Evolutionary conservation across 2,113 vertebrate genomes (phyloP).

Genomic region (Phrynosoma blainvillii): DNA sequence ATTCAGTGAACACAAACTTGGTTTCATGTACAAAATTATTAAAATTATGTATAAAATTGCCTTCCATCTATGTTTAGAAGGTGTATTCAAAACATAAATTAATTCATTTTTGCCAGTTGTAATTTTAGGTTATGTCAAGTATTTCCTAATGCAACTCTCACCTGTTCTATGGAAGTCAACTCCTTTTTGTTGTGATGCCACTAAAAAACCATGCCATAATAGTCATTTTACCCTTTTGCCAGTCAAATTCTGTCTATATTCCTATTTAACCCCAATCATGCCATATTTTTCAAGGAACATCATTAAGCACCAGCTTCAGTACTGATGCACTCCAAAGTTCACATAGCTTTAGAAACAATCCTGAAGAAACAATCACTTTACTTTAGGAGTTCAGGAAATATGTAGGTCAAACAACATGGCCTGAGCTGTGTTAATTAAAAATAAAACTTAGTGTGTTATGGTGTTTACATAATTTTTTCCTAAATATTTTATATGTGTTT

Average conservation of each 20-base stretch:
- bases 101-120: neutral
- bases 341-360: neutral
- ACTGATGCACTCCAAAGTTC: neutral
- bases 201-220: neutral
- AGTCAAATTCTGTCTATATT: neutral
- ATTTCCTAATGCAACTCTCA: neutral
- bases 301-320: neutral
- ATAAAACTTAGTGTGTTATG: too few relatives aligned
- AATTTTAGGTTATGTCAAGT: neutral
- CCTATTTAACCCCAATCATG: neutral
- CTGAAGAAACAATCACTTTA: neutral
- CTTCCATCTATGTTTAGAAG: too few relatives aligned
- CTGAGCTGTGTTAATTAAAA: neutral
- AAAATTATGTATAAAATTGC: too few relatives aligned
- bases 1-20: too few relatives aligned
- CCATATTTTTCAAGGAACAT: neutral
- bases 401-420: neutral
- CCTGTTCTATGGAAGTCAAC: neutral
- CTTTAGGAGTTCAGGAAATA: neutral
- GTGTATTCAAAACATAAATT: too few relatives aligned
- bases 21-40: too few relatives aligned
- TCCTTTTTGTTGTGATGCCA: neutral
- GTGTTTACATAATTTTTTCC: too few relatives aligned
- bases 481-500: too few relatives aligned
- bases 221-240: neutral